Percentiles rank a stretch among this genome's conserved stretches.
Conservation (phyloP, 2,888 invertebrate genomes). For the Acleris laterana region DNA sequence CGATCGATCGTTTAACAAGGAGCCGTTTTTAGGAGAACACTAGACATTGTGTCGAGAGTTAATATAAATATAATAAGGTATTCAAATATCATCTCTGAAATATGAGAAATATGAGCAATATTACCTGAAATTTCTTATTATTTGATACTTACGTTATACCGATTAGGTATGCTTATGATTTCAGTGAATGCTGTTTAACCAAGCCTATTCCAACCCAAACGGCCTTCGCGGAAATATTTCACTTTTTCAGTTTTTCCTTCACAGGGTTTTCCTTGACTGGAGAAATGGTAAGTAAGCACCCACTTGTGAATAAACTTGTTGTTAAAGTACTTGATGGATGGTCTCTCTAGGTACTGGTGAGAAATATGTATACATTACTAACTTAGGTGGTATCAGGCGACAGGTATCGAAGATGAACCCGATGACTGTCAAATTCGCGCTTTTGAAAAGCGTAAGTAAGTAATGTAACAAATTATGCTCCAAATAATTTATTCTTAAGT, state of each 20-base stretch:
- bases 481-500: too few species aligned
- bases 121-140: not conserved
- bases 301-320: conserved; percentile 17
- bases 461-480: too few species aligned
- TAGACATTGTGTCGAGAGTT: too few species aligned
- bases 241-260: conserved; percentile 2
- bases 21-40: too few species aligned
- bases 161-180: conserved; percentile 10
- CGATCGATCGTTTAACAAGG: too few species aligned
- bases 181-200: conserved; percentile 14
- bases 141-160: not conserved
- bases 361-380: not conserved
- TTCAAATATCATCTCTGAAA: too few species aligned
- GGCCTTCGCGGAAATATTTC: conserved; percentile 4
- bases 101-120: too few species aligned
- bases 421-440: too few species aligned
- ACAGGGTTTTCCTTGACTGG: conserved; percentile 6
- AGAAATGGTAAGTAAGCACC: conserved; percentile 13
- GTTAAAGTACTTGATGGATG: not conserved
- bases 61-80: too few species aligned
- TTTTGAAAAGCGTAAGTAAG: too few species aligned
- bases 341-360: not conserved
- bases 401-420: too few species aligned
- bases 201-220: conserved; percentile 9
- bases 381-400: too few species aligned